These are phyloP conservation scores for Xyrichtys novacula DNA, from an alignment of 2,797 vertebrate species.

Conservation along the genomic window DNA sequence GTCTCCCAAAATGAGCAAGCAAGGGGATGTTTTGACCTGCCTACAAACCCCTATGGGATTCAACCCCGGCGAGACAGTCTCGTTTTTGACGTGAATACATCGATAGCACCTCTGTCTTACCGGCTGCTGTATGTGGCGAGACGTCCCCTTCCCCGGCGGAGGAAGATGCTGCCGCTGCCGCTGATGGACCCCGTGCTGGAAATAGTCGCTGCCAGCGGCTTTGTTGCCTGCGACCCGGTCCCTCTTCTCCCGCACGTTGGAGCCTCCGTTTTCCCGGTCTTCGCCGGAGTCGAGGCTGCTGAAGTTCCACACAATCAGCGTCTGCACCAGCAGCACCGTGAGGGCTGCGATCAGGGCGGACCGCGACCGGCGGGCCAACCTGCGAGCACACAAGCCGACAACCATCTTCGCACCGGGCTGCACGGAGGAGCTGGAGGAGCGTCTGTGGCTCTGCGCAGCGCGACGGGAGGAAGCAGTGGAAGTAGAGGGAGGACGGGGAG, in stretches of 20 bases:
- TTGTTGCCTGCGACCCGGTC: constrained; percentile 80
- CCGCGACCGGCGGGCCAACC: constrained; percentile 92
- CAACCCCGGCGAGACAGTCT: constrained; percentile 38
- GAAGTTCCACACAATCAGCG: constrained; percentile 95
- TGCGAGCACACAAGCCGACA: constrained; percentile 87
- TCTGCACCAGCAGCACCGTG: constrained; percentile 93
- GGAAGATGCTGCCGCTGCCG: constrained; percentile 75
- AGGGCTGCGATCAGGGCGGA: constrained; percentile 92
- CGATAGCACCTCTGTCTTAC: constrained; percentile 69
- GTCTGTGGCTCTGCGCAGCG: constrained; percentile 77
- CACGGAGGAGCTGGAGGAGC: constrained; percentile 70
- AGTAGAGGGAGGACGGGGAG: constrained; percentile 58
- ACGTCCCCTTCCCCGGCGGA: constrained; percentile 80
- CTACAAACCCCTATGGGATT: constrained; percentile 36
- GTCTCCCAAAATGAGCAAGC: constrained; percentile 27
- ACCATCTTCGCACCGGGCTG: constrained; percentile 82
- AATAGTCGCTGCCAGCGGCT: constrained; percentile 79
- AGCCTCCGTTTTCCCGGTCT: constrained; percentile 83
- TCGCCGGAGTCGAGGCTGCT: constrained; percentile 92
- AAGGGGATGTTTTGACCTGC: constrained; percentile 57
- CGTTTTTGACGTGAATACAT: constrained; percentile 23
- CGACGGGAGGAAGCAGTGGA: constrained; percentile 70
- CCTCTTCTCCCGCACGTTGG: constrained; percentile 84
- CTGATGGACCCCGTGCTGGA: constrained; percentile 68
- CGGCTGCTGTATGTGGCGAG: constrained; percentile 85